A percentile compares a stretch with the other conserved stretches of the same genome.
Evolutionary conservation across 37 sponge, comb jelly and placozoan species (phyloP).

Genomic region (Bolinopsis microptera): DNA sequence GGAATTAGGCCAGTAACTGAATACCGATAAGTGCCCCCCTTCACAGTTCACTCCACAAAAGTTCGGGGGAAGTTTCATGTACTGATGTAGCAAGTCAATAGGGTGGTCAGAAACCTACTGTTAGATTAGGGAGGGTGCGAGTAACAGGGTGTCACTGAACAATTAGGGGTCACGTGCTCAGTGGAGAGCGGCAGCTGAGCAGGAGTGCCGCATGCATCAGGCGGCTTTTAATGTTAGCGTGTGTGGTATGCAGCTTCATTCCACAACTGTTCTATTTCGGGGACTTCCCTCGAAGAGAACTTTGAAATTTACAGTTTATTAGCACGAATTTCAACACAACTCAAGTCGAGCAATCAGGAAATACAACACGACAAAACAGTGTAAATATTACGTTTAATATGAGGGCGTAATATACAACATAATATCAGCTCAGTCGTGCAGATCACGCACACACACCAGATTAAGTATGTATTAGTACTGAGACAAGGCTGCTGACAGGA

Average conservation of each 20-base stretch:
- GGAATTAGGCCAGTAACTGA: background rate
- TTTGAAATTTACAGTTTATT: slow-evolving; percentile 19
- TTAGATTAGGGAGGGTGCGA: background rate
- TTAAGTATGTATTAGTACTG: background rate
- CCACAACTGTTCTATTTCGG: background rate
- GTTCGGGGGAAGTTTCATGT: too few species aligned
- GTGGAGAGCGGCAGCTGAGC: background rate
- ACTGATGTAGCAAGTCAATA: background rate
- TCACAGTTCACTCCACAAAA: background rate
- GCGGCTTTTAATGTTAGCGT: background rate
- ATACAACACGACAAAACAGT: background rate
- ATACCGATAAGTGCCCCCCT: background rate
- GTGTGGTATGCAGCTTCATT: slow-evolving; percentile 1
- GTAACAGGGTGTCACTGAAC: background rate
- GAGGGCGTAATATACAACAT: background rate
- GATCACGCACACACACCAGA: too few species aligned
- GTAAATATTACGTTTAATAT: background rate
- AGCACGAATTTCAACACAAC: slow-evolving; percentile 32
- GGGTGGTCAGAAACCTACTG: background rate
- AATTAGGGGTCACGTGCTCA: background rate
- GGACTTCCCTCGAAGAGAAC: background rate
- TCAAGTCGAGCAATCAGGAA: background rate
- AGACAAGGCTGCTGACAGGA: background rate
- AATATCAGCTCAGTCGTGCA: too few species aligned
- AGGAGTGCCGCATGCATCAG: background rate